Evolutionary conservation across 2,888 invertebrate species (phyloP).

Genomic region (Copidosoma aretas): DNA sequence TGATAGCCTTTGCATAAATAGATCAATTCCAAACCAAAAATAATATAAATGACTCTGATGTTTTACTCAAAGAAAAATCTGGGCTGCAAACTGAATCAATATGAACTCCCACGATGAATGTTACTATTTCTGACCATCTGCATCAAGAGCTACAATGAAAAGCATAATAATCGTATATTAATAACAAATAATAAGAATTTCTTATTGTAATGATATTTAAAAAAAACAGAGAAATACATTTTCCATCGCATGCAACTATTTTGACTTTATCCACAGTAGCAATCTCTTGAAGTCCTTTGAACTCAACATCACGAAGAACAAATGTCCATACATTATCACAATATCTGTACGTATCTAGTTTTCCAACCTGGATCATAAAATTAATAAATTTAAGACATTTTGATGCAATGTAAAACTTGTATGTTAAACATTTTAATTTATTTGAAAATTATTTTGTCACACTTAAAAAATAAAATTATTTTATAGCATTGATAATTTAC

Average conservation of each 20-base stretch:
- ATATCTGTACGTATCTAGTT: conserved; percentile 88
- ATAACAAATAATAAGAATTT: conserved; percentile 5
- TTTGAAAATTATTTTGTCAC: no score
- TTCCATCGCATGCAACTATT: conserved; percentile 97
- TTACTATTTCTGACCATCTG: conserved; percentile 58
- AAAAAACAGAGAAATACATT: conserved; percentile 69
- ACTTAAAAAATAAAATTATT: neutral
- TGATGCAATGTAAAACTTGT: neutral
- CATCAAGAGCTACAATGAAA: conserved; percentile 53
- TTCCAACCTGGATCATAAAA: conserved; percentile 67
- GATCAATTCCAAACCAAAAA: conserved; percentile 32
- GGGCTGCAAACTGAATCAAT: conserved; percentile 17
- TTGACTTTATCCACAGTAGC: conserved; percentile 94
- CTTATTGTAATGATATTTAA: neutral
- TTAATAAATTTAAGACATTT: neutral
- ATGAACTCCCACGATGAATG: conserved; percentile 28
- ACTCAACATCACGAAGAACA: conserved; percentile 97
- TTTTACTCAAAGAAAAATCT: conserved; percentile 30
- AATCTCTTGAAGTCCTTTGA: conserved; percentile 92
- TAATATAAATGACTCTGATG: conserved; percentile 32
- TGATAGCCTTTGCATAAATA: conserved; percentile 37
- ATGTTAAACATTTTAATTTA: neutral
- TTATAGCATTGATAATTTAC: conserved; percentile 62
- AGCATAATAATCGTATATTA: conserved; percentile 21
- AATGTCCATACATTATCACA: conserved; percentile 99